These are phyloP conservation scores for Thecocarcelia acutangulata DNA, from an alignment of 2,888 invertebrate genomes.

Conservation along the genomic window DNA sequence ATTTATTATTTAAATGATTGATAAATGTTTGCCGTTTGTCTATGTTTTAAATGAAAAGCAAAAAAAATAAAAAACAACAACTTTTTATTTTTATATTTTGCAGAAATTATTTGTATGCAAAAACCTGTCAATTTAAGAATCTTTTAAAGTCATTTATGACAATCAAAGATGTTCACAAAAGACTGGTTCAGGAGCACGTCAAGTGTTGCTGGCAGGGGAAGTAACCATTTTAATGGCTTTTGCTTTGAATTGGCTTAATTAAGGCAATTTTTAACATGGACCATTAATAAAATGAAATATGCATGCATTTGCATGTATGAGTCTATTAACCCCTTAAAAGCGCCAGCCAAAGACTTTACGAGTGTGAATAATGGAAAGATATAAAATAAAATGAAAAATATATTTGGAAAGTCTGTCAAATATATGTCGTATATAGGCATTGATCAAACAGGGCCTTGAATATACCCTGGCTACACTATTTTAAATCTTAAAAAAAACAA, in stretches of 20 bases:
- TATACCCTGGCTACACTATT: no score
- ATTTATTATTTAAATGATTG: conserved; percentile 60
- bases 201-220: conserved; percentile 27
- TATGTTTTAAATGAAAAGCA: conserved; percentile 39
- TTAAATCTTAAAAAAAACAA: no score
- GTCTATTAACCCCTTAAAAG: no score
- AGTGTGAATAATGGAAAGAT: no score
- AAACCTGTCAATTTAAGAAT: conserved; percentile 61
- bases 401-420: no score
- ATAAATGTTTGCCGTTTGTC: conserved; percentile 60
- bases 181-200: not conserved
- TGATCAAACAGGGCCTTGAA: no score
- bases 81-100: not conserved
- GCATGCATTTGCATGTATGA: no score
- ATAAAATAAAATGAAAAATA: no score
- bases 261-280: conserved; percentile 18
- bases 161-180: conserved; percentile 27
- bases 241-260: conserved; percentile 39
- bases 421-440: no score
- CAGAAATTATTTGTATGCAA: conserved; percentile 51
- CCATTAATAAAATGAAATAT: not conserved
- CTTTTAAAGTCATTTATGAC: conserved; percentile 60
- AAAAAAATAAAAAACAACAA: conserved; percentile 2
- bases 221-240: conserved; percentile 37
- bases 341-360: no score